These are phyloP conservation scores for Pterois miles DNA, from an alignment of 2,797 vertebrate species.

Conservation along the genomic window DNA sequence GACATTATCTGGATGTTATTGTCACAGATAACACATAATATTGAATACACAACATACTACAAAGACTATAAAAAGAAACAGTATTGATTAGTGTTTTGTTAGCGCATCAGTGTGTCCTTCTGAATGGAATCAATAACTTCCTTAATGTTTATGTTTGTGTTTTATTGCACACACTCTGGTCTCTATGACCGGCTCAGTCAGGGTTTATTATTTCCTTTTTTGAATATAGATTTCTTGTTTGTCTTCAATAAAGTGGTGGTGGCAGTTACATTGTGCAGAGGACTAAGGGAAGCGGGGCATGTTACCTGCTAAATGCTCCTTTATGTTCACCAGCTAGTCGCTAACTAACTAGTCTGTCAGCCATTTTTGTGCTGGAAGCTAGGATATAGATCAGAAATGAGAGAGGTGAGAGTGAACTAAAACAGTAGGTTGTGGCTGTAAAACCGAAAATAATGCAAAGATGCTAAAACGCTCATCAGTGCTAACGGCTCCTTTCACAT, in stretches of 20 bases:
- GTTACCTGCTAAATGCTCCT: neutral
- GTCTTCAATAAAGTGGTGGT: neutral
- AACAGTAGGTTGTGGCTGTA: neutral
- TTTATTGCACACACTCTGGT: neutral
- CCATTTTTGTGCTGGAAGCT: neutral
- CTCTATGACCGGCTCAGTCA: neutral
- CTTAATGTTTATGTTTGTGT: neutral
- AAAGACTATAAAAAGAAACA: neutral
- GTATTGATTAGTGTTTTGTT: neutral
- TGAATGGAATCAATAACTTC: neutral
- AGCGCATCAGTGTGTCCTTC: neutral
- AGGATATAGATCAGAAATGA: neutral
- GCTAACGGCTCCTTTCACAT: neutral
- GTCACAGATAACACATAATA: neutral
- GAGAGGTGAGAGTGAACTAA: neutral
- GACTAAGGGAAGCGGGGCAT: too few species aligned
- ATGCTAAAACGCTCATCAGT: neutral
- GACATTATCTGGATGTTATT: constrained; percentile 12
- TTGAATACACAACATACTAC: neutral
- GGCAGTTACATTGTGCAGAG: neutral
- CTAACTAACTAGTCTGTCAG: neutral
- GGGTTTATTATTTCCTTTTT: neutral
- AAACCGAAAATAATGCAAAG: neutral
- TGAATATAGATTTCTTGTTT: neutral
- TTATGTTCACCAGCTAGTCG: neutral